Base-by-base conservation (phyloP, 2,888 invertebrate genomes). In the Zhuqinia jingwanae region DNA sequence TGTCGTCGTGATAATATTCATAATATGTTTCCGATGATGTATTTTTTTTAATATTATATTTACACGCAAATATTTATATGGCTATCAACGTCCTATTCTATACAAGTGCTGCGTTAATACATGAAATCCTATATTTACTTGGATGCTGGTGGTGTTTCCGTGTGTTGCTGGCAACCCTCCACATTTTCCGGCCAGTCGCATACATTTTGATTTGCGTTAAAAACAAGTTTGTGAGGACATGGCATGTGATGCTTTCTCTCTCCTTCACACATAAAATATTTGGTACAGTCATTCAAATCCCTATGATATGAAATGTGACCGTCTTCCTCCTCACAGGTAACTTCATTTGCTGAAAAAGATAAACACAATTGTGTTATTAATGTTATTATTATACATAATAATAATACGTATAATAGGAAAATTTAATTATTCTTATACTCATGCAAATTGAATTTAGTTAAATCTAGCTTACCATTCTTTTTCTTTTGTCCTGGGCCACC, bases 141-240 rank as follows among this genome's bases (percentile, higher is more conserved):
- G 27, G 89, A 78, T n/a, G 88, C 76, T 22, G 89, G 88, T 36
- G 88, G 85, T 50, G 89, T 63, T 80, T 85, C 84, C 25, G 89
- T 84, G 81, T 81, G 84, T 8, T 85, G 86, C 91, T 94, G 94
- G 91, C 98, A 98, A 22, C 97, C 96, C 92, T 97, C 97, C 0
- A 98, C 98, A 92, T 97, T 98, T 92, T 97, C 97, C 0, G 97
- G 97, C 98, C 98, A 98, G 93, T 98, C 98, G 92, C 98, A 98
- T 11, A 98, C 82, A 47, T 97, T 97, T 92, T 98, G 97, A 91
- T 97, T 96, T 56, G 95, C 95, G 92, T 98, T 98, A 93, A 98
- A 98, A 15, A 98, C 98, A 87, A 98, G 94, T 93, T 98, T 97
- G 76, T 95, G 95, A 8, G 98, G 98, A 78, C 91, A 98, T 65